These are phyloP conservation scores for Dendroctonus ponderosae DNA, from an alignment of 1,140 invertebrate species.

Conservation along the genomic window DNA sequence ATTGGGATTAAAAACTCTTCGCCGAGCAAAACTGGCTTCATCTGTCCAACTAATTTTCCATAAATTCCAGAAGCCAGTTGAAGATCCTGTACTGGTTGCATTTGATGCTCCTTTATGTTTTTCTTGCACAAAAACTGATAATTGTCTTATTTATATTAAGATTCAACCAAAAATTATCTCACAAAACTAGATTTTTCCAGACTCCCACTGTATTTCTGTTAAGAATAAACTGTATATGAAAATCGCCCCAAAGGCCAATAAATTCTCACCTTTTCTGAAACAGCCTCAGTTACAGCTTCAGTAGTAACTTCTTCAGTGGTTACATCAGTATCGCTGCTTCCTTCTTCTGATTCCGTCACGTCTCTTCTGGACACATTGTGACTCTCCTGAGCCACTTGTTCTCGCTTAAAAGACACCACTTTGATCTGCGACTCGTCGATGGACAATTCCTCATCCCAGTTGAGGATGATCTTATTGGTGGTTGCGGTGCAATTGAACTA, in stretches of 20 bases:
- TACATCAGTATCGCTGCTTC: constrained; percentile 1
- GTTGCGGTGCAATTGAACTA: constrained; percentile 35
- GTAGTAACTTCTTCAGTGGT: constrained; percentile 20
- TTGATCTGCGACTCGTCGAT: constrained; percentile 36
- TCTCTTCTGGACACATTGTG: constrained; percentile 34
- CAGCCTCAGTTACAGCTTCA: constrained; percentile 7
- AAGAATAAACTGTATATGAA: background rate
- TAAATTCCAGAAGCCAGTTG: too few relatives aligned
- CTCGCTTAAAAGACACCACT: constrained; percentile 28
- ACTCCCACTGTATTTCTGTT: too few relatives aligned
- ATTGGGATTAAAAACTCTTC: too few relatives aligned
- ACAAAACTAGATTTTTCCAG: too few relatives aligned
- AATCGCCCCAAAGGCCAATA: background rate
- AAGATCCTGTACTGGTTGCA: too few relatives aligned
- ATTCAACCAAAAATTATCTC: too few relatives aligned
- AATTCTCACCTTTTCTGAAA: constrained; percentile 8
- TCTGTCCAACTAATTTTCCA: too few relatives aligned
- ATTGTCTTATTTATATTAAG: too few relatives aligned
- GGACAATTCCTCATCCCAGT: constrained; percentile 39
- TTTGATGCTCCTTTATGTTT: too few relatives aligned
- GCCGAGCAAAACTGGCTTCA: too few relatives aligned
- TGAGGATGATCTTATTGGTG: constrained; percentile 43
- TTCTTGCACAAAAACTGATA: too few relatives aligned
- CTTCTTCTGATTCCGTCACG: constrained; percentile 6
- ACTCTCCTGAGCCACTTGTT: constrained; percentile 15